A percentile compares a stretch with the other conserved stretches of the same genome.
These are phyloP conservation scores for Ophion costatus DNA, from an alignment of 2,888 invertebrate genomes.

Conservation along the genomic window DNA sequence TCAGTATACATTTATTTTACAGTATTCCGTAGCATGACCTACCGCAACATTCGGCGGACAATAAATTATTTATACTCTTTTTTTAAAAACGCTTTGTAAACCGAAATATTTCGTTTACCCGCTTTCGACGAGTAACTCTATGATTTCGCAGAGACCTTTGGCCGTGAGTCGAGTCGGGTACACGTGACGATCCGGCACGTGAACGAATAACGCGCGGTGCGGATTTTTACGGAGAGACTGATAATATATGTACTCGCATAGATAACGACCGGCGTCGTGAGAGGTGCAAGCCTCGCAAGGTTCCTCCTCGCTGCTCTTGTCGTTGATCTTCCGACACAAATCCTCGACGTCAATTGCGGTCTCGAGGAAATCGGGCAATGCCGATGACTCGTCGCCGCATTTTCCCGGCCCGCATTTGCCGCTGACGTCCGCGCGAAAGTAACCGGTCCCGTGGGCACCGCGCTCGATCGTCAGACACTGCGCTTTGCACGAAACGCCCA, in stretches of 20 bases:
- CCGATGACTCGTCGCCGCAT: constrained; percentile 78
- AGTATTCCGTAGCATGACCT: neutral
- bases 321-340: constrained; percentile 85
- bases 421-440: constrained; percentile 84
- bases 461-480: constrained; percentile 88
- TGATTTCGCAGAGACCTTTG: constrained; percentile 84
- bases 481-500: constrained; percentile 89
- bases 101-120: neutral
- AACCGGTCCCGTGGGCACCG: constrained; percentile 87
- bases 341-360: constrained; percentile 85
- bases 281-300: constrained; percentile 84
- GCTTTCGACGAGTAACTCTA: constrained; percentile 75
- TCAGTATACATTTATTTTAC: constrained; percentile 10
- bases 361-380: constrained; percentile 81
- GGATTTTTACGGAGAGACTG: constrained; percentile 88
- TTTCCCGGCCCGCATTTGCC: constrained; percentile 83
- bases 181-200: constrained; percentile 89
- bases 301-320: constrained; percentile 76
- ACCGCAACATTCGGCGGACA: neutral
- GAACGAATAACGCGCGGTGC: constrained; percentile 89
- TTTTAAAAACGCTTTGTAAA: neutral
- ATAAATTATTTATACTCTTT: constrained; percentile 31
- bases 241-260: constrained; percentile 94
- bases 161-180: constrained; percentile 87
- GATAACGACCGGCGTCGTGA: constrained; percentile 89